Conservation (phyloP, 2,797 vertebrate species). For the Anisognathus igniventris region DNA sequence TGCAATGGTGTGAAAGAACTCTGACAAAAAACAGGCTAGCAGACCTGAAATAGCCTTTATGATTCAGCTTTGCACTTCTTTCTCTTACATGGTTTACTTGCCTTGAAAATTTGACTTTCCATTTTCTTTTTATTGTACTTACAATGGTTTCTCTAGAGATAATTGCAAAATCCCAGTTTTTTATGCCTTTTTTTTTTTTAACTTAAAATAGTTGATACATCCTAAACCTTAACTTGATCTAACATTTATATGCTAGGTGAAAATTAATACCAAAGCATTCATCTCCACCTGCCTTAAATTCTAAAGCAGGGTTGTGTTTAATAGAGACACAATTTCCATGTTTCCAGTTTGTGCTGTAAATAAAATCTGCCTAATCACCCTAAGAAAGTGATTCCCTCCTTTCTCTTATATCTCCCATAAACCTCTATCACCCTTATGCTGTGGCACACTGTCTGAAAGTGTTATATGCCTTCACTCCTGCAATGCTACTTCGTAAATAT, state of each 20-base stretch:
- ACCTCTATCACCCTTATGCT: conserved; percentile 13
- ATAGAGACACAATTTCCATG: conserved; percentile 12
- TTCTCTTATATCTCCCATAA: conserved; percentile 34
- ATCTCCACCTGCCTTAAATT: conserved; percentile 6
- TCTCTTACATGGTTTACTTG: neutral
- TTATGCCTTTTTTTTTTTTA: neutral
- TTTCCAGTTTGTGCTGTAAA: conserved; percentile 40
- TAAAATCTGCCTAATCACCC: conserved; percentile 48
- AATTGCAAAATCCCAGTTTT: neutral
- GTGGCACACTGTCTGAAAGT: conserved; percentile 19
- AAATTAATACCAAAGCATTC: conserved; percentile 14
- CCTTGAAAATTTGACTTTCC: neutral
- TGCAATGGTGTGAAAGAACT: neutral
- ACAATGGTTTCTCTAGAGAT: neutral
- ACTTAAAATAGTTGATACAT: neutral
- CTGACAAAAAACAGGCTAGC: neutral
- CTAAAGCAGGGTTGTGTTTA: neutral
- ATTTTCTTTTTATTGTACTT: neutral
- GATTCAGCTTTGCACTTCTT: neutral
- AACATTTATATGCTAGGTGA: neutral
- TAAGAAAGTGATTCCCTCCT: neutral
- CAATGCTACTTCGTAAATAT: conserved; percentile 22
- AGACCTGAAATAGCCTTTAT: neutral
- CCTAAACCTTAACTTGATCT: neutral
- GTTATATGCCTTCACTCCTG: conserved; percentile 47